Conservation (phyloP, 2,888 invertebrate species). For the Platerodrilus igneus region DNA sequence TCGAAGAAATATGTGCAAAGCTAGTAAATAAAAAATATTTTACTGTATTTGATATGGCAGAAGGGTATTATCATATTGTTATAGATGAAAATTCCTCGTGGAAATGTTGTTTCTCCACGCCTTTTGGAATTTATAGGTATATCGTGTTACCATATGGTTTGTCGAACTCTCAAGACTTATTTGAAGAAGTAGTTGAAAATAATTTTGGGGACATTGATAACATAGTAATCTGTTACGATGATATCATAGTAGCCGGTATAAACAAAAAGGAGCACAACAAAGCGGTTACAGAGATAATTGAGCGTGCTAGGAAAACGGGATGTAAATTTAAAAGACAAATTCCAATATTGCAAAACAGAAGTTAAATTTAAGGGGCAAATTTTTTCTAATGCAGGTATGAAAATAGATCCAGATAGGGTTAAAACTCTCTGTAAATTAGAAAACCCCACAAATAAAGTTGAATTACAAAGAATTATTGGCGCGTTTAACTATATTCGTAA, state of each 20-base stretch:
- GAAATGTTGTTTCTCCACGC: no score
- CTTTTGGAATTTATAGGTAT: no score
- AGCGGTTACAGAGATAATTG: slow-evolving; percentile 17
- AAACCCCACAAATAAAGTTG: no score
- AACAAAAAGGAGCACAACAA: slow-evolving; percentile 21
- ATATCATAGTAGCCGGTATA: slow-evolving; percentile 19
- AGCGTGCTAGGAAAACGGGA: slow-evolving; percentile 18
- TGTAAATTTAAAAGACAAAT: slow-evolving; percentile 25
- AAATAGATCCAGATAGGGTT: slow-evolving; percentile 8
- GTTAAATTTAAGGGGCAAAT: no score
- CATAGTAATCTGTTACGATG: slow-evolving; percentile 23
- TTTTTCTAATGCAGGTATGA: no score
- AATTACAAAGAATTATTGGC: slow-evolving; percentile 12
- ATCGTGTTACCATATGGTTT: slow-evolving; percentile 24
- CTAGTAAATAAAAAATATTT: no score
- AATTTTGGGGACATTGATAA: no score
- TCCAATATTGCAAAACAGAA: slow-evolving; percentile 23
- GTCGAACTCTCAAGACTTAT: slow-evolving; percentile 26
- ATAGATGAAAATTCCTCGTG: no score
- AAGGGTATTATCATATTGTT: no score
- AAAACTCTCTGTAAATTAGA: slow-evolving; percentile 6
- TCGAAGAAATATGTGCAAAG: no score
- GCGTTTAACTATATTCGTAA: slow-evolving; percentile 7
- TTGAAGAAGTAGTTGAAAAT: slow-evolving; percentile 23
- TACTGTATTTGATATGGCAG: no score